phyloP scores from a whole-genome alignment of 2,113 vertebrate species.

The Mellivora capensis region DNA sequence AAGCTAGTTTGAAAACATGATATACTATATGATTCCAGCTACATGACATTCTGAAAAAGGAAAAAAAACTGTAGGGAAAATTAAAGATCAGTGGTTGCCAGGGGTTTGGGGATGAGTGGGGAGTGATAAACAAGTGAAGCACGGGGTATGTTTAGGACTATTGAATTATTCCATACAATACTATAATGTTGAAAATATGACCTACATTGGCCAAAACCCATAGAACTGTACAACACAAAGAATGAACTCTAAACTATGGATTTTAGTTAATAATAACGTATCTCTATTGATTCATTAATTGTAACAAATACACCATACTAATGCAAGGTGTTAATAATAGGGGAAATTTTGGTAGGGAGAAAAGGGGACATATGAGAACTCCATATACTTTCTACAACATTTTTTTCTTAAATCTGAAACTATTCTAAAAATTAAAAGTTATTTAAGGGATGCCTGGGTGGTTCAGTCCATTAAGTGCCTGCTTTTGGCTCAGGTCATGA shows the following conservation, averaged over 20 bases:
- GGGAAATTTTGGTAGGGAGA: neutral
- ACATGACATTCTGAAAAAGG: neutral
- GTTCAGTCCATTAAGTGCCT: neutral
- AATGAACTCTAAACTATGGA: neutral
- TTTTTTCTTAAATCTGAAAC: neutral
- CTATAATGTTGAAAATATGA: neutral
- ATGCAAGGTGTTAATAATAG: neutral
- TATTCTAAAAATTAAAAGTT: neutral
- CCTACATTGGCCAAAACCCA: neutral
- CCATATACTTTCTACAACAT: neutral
- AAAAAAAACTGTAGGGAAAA: neutral
- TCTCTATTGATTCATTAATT: neutral
- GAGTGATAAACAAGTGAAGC: neutral
- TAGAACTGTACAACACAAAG: neutral
- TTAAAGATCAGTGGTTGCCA: neutral
- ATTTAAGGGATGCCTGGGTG: neutral
- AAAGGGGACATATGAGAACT: neutral
- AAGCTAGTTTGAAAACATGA: neutral
- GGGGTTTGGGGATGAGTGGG: neutral
- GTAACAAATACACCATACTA: neutral
- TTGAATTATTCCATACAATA: neutral
- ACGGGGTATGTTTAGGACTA: neutral
- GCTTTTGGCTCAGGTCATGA: neutral
- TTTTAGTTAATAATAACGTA: neutral
- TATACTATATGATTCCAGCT: neutral